Evolutionary conservation across 2,797 vertebrate species (phyloP).

Genomic region (Rhadinocentrus ornatus): DNA sequence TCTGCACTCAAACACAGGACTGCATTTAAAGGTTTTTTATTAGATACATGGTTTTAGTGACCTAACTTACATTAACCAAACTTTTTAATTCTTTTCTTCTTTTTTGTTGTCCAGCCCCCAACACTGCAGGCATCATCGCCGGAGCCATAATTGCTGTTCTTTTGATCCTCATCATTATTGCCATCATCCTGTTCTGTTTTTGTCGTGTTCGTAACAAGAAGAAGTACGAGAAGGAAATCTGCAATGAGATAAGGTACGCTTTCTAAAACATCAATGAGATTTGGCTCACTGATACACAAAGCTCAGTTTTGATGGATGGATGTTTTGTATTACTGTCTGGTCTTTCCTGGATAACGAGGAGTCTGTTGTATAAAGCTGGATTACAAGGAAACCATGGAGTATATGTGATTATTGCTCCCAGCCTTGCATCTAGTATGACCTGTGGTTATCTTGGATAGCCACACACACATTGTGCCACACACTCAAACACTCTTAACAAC

Average conservation of each 20-base stretch:
- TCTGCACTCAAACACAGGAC: background rate
- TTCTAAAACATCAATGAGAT: constrained; percentile 8
- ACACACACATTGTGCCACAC: constrained; percentile 14
- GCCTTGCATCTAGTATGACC: constrained; percentile 11
- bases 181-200: constrained; percentile 88
- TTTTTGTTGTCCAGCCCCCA: constrained; percentile 83
- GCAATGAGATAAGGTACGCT: constrained; percentile 94
- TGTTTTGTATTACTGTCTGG: background rate
- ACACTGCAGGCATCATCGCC: constrained; percentile 88
- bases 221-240: constrained; percentile 98
- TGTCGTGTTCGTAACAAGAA: constrained; percentile 90
- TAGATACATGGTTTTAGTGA: background rate
- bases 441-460: constrained; percentile 7
- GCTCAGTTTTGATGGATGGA: constrained; percentile 5
- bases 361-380: constrained; percentile 16
- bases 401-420: constrained; percentile 23
- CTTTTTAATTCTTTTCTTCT: background rate
- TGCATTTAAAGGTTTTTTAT: background rate
- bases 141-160: constrained; percentile 88
- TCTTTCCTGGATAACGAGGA: constrained; percentile 10
- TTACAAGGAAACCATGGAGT: constrained; percentile 11
- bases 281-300: constrained; percentile 3
- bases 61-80: background rate
- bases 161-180: constrained; percentile 86
- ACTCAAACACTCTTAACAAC: constrained; percentile 25